These are phyloP conservation scores for Drosophila kohkoa DNA, from an alignment of 1,140 invertebrate genomes.

Conservation along the genomic window DNA sequence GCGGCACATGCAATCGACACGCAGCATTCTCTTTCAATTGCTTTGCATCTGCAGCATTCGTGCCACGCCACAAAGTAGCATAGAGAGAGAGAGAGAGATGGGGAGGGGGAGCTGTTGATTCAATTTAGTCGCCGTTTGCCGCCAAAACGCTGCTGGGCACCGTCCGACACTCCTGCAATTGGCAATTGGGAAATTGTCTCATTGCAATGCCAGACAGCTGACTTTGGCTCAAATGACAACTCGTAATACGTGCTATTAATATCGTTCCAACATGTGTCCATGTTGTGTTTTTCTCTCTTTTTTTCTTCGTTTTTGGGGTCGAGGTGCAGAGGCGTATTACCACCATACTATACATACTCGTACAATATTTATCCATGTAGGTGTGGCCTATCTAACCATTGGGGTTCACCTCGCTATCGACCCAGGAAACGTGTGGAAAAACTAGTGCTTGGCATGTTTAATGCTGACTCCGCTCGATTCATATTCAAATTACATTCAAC, in stretches of 20 bases:
- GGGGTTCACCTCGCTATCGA: background rate
- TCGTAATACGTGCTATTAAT: conserved; percentile 79
- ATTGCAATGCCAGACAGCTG: conserved; percentile 73
- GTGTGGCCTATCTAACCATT: conserved; percentile 18
- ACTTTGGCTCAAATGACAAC: conserved; percentile 78
- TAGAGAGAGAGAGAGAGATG: no score
- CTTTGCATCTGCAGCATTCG: conserved; percentile 32
- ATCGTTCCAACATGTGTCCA: conserved; percentile 45
- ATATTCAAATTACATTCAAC: background rate
- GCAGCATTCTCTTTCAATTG: conserved; percentile 80
- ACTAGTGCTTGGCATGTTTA: conserved; percentile 6
- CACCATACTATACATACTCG: background rate
- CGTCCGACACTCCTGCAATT: conserved; percentile 46
- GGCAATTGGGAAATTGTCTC: conserved; percentile 75
- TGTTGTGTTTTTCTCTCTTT: background rate
- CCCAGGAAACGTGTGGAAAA: conserved; percentile 3
- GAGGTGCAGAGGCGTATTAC: conserved; percentile 8
- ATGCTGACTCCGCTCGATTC: background rate
- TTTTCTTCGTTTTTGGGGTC: background rate
- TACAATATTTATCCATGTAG: background rate
- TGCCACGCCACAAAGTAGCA: background rate
- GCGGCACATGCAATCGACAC: conserved; percentile 82
- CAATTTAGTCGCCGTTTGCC: conserved; percentile 60
- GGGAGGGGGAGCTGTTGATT: conserved; percentile 59
- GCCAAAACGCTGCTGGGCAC: conserved; percentile 33